Evolutionary conservation across 1,140 invertebrate genomes (phyloP).

Genomic region (Lethocerus indicus): DNA sequence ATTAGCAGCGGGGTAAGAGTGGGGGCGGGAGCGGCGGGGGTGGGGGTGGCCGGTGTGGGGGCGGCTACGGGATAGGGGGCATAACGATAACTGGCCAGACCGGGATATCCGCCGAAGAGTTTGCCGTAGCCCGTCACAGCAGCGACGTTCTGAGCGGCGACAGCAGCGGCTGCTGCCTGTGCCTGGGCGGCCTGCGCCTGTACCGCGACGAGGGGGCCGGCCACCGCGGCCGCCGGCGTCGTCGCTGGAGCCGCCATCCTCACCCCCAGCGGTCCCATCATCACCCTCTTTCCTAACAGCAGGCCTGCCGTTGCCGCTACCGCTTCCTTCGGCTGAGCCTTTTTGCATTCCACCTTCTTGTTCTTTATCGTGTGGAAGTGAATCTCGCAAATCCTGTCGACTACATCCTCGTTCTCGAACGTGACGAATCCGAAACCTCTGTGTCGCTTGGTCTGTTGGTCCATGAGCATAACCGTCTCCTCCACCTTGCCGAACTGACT

Average conservation of each 20-base stretch:
- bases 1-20: conserved; percentile 34
- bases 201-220: conserved; percentile 33
- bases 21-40: conserved; percentile 26
- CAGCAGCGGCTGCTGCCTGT: conserved; percentile 27
- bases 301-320: conserved; percentile 55
- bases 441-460: conserved; percentile 82
- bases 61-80: conserved; percentile 47
- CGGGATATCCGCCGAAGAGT: conserved; percentile 42
- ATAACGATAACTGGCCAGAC: conserved; percentile 51
- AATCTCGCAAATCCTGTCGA: conserved; percentile 80
- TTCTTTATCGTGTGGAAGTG: conserved; percentile 88
- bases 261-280: conserved; percentile 47
- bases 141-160: conserved; percentile 28
- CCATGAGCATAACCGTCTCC: conserved; percentile 88
- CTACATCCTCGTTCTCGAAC: conserved; percentile 80
- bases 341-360: conserved; percentile 86
- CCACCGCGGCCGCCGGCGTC: conserved; percentile 29
- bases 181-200: conserved; percentile 36
- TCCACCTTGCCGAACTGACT: conserved; percentile 81
- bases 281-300: conserved; percentile 51
- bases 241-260: conserved; percentile 35
- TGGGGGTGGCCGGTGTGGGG: conserved; percentile 32
- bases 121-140: conserved; percentile 50
- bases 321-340: conserved; percentile 81
- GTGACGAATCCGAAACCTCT: conserved; percentile 84